A percentile compares a stretch with the other conserved stretches of the same genome.
phyloP scores from a whole-genome alignment of 2,113 vertebrate species.

The Ciconia boyciana region DNA sequence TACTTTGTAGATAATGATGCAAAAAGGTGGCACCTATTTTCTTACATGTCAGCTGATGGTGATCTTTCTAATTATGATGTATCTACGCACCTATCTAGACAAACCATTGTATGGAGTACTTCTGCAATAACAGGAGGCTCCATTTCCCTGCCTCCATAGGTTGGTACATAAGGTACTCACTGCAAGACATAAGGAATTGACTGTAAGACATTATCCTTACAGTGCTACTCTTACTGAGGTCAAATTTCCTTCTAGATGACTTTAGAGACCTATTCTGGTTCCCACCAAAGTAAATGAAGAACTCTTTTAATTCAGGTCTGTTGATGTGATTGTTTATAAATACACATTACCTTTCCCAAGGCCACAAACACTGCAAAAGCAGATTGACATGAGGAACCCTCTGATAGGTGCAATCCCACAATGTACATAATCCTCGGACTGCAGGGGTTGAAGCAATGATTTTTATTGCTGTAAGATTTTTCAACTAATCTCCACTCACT shows the following conservation, averaged over 20 bases:
- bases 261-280: not conserved
- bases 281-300: not conserved
- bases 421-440: not conserved
- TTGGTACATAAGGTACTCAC: not conserved
- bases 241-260: not conserved
- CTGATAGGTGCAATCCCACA: not conserved
- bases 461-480: not conserved
- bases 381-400: not conserved
- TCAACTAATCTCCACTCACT: not conserved
- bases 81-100: not conserved
- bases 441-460: not conserved
- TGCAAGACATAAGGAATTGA: not conserved
- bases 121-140: not conserved
- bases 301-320: not conserved
- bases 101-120: not conserved
- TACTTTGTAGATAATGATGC: not conserved
- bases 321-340: not conserved
- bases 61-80: not conserved
- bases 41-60: not conserved
- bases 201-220: not conserved
- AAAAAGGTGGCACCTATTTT: not conserved
- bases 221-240: not conserved
- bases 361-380: not conserved
- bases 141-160: not conserved
- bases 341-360: not conserved